Conservation (phyloP, 1,140 invertebrate genomes). For the Papilio helenus region DNA sequence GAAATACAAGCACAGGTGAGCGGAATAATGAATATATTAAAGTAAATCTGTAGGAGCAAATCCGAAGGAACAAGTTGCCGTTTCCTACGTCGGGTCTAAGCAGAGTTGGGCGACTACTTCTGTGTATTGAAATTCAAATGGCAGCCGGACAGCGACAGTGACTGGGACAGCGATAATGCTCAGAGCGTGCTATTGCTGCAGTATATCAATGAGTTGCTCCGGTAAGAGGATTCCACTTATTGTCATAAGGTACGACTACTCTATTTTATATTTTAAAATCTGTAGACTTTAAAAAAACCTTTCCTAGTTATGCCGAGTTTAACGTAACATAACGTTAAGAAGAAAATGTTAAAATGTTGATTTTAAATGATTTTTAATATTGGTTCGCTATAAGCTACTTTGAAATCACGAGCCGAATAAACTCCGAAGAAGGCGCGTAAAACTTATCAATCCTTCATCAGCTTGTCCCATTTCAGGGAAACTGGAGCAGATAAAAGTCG, state of each 20-base stretch:
- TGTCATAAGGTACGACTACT: neutral
- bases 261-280: constrained; percentile 4
- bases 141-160: constrained; percentile 19
- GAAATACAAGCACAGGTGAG: constrained; percentile 26
- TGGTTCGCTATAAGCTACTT: neutral
- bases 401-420: constrained; percentile 43
- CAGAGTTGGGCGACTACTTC: neutral
- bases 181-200: constrained; percentile 36
- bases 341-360: too few species aligned
- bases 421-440: constrained; percentile 46
- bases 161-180: constrained; percentile 30
- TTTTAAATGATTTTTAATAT: neutral
- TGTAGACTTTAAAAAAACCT: neutral
- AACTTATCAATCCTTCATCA: constrained; percentile 39
- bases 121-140: constrained; percentile 45
- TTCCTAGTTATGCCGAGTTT: neutral
- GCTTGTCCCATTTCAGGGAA: constrained; percentile 43
- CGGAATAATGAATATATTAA: constrained; percentile 27
- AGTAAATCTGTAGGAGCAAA: constrained; percentile 25
- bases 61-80: constrained; percentile 7
- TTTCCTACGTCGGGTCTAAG: neutral
- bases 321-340: too few species aligned
- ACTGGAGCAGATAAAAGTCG: constrained; percentile 45
- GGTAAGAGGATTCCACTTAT: constrained; percentile 41
- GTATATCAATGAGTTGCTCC: constrained; percentile 41